Conservation (phyloP, 2,888 invertebrate genomes). For the Limnephilus marmoratus region DNA sequence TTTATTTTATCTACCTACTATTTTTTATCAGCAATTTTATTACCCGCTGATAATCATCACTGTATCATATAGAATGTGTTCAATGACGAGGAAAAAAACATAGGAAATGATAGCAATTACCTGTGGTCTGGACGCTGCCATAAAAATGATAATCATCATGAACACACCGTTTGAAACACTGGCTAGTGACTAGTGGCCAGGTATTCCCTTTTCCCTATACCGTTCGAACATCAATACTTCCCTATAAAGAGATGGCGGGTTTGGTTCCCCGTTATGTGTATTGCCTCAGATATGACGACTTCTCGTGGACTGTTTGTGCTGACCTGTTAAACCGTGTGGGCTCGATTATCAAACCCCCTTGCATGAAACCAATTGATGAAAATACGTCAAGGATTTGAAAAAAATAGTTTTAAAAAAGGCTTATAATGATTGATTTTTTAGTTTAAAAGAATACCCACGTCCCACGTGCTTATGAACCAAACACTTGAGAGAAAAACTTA, state of each 20-base stretch:
- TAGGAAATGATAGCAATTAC: neutral
- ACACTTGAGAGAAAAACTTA: too few species aligned
- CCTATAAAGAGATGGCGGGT: slow-evolving; percentile 1
- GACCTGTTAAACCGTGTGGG: neutral
- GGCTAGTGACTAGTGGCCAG: neutral
- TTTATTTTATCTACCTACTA: too few species aligned
- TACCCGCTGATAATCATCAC: neutral
- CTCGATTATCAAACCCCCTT: neutral
- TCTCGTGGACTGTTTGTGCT: neutral
- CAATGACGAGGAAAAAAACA: neutral
- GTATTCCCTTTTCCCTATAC: neutral
- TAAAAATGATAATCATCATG: neutral
- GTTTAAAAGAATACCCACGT: too few species aligned
- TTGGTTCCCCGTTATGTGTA: neutral
- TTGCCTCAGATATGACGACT: slow-evolving; percentile 8
- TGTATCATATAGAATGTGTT: neutral
- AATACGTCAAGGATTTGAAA: too few species aligned
- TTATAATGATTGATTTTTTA: too few species aligned
- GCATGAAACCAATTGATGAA: neutral
- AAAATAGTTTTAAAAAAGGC: too few species aligned
- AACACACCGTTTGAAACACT: neutral
- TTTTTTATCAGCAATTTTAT: too few species aligned
- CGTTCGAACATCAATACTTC: neutral
- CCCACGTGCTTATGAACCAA: too few species aligned
- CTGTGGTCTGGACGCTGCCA: neutral